Evolutionary conservation across 92 coral and sea anemone species (phyloP).

Genomic region (Zoanthus sansibaricus): DNA sequence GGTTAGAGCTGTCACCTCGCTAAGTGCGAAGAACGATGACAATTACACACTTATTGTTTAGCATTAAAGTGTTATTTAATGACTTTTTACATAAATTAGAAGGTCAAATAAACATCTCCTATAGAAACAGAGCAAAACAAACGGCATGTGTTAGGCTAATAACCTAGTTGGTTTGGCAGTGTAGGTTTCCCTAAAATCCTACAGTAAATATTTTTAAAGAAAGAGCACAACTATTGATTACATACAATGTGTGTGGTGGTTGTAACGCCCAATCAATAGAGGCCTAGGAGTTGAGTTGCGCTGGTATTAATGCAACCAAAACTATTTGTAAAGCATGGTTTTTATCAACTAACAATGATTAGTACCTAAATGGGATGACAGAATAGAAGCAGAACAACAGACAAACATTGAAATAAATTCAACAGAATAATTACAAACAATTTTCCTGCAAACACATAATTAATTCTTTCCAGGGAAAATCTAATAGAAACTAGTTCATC

Average conservation of each 20-base stretch:
- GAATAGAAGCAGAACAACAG: conserved; percentile 5
- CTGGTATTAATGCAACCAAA: neutral
- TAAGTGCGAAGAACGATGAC: conserved; percentile 69
- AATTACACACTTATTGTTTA: conserved; percentile 66
- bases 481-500: neutral
- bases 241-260: conserved; percentile 45
- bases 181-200: neutral
- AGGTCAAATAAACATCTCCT: conserved; percentile 44
- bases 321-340: conserved; percentile 8
- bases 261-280: neutral
- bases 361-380: conserved; percentile 34
- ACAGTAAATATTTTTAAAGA: conserved; percentile 12
- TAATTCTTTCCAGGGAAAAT: neutral
- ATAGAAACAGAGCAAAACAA: conserved; percentile 37
- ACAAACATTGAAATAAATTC: conserved; percentile 1
- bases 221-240: neutral
- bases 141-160: conserved; percentile 5
- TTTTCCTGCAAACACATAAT: neutral
- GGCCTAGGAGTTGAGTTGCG: neutral
- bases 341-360: conserved; percentile 25
- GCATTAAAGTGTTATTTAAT: conserved; percentile 63
- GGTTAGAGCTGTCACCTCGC: conserved; percentile 65
- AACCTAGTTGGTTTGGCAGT: conserved; percentile 11
- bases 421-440: neutral
- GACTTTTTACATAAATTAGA: conserved; percentile 46